Evolutionary conservation across 2,888 invertebrate genomes (phyloP), one percentile per base, ranked within the genome.

Genomic region (Entomobrya proxima): DNA sequence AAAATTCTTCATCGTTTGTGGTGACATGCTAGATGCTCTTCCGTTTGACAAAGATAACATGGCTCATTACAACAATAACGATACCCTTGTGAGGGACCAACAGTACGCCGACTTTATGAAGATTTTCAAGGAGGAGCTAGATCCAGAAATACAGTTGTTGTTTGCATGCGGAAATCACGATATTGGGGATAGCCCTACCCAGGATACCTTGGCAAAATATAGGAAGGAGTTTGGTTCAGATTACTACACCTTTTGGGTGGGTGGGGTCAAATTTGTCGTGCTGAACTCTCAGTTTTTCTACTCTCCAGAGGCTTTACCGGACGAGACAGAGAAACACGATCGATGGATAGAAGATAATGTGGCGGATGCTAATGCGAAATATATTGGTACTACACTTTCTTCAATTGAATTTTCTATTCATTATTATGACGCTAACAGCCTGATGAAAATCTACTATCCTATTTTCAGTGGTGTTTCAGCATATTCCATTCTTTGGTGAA

Each of bases 161-260:
- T 93, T 93, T 89, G 92, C 93, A 13, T 93, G 93, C 90, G 93
- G 93, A 3, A 93, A 93, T 90, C 93, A 93, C 90, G 93, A 93
- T 89, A 90, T 93, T 35, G 93, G 93, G 11, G 91, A 93, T 88
- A 89, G 88, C 5, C 93, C 93, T 6, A 92, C 92, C 0, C 81
- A 81, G 13, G 89, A 91, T 55, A 90, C 92, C 5, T 90, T 93
- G 11, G 86, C 91, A 37, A 79, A 88, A 7, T 91, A 91, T 78
- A 80, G 90, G 15, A 44, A 88, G n/a, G 89, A 91, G 24, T 92
- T 92, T 89, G 93, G 93, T 37, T 92, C 92, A 88, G 93, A 93
- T 89, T 93, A 91, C 88, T 93, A 92, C 89, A 91, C 92, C 0
- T 93, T 93, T 89, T 92, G 92, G 92, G 91, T 91, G 50, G 92